Evolutionary conservation across 2,888 invertebrate genomes (phyloP).

Genomic region (Camponotus fellah): DNA sequence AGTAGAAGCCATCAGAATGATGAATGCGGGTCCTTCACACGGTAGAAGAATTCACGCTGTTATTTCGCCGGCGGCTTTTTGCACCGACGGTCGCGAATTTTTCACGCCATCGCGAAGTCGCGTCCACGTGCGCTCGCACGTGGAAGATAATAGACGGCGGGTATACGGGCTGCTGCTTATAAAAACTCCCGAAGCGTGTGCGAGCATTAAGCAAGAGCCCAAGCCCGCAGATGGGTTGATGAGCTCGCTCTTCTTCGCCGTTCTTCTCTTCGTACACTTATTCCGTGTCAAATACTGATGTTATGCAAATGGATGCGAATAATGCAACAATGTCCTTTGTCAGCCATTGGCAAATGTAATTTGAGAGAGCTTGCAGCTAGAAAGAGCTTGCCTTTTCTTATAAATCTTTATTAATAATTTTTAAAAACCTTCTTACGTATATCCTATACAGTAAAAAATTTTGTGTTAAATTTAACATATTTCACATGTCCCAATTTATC

Average conservation of each 20-base stretch:
- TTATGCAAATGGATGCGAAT: background rate
- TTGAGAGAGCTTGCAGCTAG: background rate
- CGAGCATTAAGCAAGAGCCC: slow-evolving; percentile 29
- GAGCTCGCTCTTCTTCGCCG: slow-evolving; percentile 9
- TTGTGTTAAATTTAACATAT: too few species aligned
- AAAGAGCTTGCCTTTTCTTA: background rate
- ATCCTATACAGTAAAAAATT: too few species aligned
- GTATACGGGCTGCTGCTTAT: slow-evolving; percentile 6
- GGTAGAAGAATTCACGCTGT: slow-evolving; percentile 64
- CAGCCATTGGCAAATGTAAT: background rate
- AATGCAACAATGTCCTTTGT: background rate
- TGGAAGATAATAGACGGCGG: slow-evolving; percentile 38
- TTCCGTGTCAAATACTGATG: slow-evolving; percentile 23
- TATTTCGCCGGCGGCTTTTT: slow-evolving; percentile 56
- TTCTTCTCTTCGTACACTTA: background rate
- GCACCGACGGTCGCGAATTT: slow-evolving; percentile 56
- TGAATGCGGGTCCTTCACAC: slow-evolving; percentile 63
- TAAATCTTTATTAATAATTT: background rate
- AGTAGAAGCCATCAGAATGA: slow-evolving; percentile 76
- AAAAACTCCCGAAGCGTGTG: slow-evolving; percentile 17
- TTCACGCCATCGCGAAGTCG: slow-evolving; percentile 37
- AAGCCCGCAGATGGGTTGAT: background rate
- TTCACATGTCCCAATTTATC: too few species aligned
- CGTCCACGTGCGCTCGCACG: slow-evolving; percentile 39
- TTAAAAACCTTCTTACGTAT: background rate